Conservation (phyloP, 2,113 vertebrate species). For the Eurystomus gularis region DNA sequence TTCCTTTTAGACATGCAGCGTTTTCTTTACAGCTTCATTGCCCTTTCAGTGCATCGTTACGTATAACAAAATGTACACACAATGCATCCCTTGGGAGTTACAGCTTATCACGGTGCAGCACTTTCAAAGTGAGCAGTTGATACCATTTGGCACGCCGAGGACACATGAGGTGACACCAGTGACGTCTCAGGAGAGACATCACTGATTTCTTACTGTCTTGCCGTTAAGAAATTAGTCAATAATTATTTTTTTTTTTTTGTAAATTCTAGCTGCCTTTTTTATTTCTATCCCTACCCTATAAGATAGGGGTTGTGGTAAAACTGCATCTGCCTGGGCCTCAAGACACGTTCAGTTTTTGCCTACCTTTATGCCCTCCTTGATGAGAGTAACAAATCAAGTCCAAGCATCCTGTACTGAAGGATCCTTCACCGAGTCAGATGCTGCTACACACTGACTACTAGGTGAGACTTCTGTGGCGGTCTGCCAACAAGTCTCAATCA, state of each 20-base stretch:
- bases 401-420: background rate
- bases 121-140: slow-evolving; percentile 26
- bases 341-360: background rate
- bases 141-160: slow-evolving; percentile 6
- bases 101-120: background rate
- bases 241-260: slow-evolving; percentile 10
- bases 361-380: slow-evolving; percentile 17
- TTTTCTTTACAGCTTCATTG: slow-evolving; percentile 25
- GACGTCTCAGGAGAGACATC: background rate
- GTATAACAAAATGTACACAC: slow-evolving; percentile 41
- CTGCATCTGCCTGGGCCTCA: background rate
- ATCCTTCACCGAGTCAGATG: background rate
- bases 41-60: slow-evolving; percentile 31
- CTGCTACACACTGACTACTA: background rate
- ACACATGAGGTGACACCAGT: slow-evolving; percentile 19
- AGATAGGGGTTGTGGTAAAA: background rate
- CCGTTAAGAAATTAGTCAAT: slow-evolving; percentile 21
- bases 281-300: accelerated
- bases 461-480: slow-evolving; percentile 3
- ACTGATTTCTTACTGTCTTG: background rate
- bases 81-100: background rate
- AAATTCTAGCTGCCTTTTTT: background rate
- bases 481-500: slow-evolving; percentile 57
- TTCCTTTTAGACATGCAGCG: background rate
- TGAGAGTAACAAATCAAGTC: slow-evolving; percentile 23